Evolutionary conservation across 2,113 vertebrate genomes (phyloP), one percentile per base, ranked within the genome.

Genomic region (Hippocampus mohnikei): DNA sequence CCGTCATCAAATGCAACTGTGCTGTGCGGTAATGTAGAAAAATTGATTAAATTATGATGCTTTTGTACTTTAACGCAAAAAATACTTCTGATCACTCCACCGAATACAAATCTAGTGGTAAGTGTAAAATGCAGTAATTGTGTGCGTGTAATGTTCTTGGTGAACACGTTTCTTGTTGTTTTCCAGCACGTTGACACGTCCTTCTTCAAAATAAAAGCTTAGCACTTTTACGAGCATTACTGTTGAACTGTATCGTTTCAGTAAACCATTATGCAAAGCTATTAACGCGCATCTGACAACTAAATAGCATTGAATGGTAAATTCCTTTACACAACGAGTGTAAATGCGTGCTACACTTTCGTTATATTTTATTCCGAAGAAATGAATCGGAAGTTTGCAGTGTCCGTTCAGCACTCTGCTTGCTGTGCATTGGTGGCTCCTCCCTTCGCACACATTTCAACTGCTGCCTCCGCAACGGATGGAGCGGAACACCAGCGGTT

Each of bases 381-480:
- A 0, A 0, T 1, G 0, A 0, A 10, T 16, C 79, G 85, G 87
- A 90, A 66, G 73, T 72, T 5, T 8, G 27, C 0, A 0, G 0
- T 3, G n/a, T 37, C 15, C 0, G 3, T 7, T 2, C 53, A 2
- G 63, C 16, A 20, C 48, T 6, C 0, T 1, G n/a, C 67, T 1
- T 15, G 23, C 25, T 73, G n/a, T 0, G 23, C 52, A 18, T 16
- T 48, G 52, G 58, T 5, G 50, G 13, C 58, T 60, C 33, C 23
- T 37, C 21, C 48, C 33, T 16, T 25, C 7, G 25, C 27, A 60
- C 13, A 15, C 58, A 60, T 60, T 60, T 60, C 58, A 44, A 48
- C 20, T 41, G 50, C 78, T 73, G 72, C 71, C 67, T 44, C 50
- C 37, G 83, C 83, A 81, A 52, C 84, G 84, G 69, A 86, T 85